Base-by-base conservation (phyloP, 2,113 vertebrate genomes). In the Pachycephala philippinensis region DNA sequence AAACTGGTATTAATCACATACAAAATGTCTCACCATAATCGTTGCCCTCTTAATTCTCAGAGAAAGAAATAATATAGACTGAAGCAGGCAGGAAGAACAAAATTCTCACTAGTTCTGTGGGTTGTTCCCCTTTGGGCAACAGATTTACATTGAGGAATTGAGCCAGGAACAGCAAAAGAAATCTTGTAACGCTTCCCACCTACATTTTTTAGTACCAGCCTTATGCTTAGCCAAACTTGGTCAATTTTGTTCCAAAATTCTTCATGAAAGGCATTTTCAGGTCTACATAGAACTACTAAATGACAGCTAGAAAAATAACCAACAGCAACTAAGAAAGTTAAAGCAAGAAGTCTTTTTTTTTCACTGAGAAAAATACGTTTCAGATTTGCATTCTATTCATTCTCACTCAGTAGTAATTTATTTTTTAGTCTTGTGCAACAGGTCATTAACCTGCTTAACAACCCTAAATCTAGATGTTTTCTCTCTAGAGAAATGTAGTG, bases 391-490 rank as follows among this genome's bases (percentile, higher is more conserved):
- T 93, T 83, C 50, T 90, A 28, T 17, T 90, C 27, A 12, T 87
- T 81, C 44, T 87, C 39, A 90, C 52, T 90, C 64, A 60, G 50
- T 83, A 87, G 60, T 83, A 88, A 85, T 93, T 93, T 91, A 88
- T 86, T 90, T 68, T 86, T 89, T 65, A 86, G 60, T 86, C 79
- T 81, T 91, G 49, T 76, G 84, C 64, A 92, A 65, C 84, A 95
- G 66, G 90, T 96, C 84, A 88, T 96, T 94, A 95, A 80, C 71
- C 79, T 91, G 59, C 75, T 86, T 88, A 91, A 86, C 78, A 90
- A 59, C 82, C 37, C 57, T 81, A 71, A 93, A 90, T 80, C 59
- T 84, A 87, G 87, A 82, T 82, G 24, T 71, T 96, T 95, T 92
- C 53, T 26, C 17, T 68, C 86, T 71, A 71, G 28, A 78, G 72